Base-by-base conservation (phyloP, 2,888 invertebrate species). In the Tachina fera region DNA sequence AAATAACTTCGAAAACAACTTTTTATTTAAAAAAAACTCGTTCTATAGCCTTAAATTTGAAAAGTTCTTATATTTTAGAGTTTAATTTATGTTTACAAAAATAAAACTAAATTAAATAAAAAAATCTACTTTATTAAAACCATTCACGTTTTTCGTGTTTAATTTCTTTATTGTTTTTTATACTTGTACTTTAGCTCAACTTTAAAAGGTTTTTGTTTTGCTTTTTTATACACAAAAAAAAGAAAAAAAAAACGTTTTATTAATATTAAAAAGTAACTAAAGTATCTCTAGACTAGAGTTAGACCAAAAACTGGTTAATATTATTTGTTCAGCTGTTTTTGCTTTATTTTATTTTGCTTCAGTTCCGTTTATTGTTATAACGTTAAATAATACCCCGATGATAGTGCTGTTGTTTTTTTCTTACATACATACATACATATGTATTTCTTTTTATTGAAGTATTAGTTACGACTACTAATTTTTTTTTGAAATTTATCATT, bases 301-400 rank as follows among this genome's bases (percentile, higher is more conserved):
- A 45, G 51, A 71, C 53, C 39, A 45, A 60, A 81, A 84, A 84
- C 84, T 77, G 67, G 84, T 81, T 84, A 63, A 74, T 39, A 67
- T 60, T 74, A 22, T 65, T 63, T 63, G 11, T 45, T 14, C 43
- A 70, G 51, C 51, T 51, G 19, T 19, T 78, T 63, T 31, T 49
- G 53, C 56, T 76, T 47, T 43, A 13, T 68, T 3, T 41, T 56
- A 58, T 60, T 70, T 76, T 76, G 65, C 56, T 76, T 70, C 58
- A 81, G 85, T 85, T 85, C 85, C 85, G 85, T 80, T 84, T 79
- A 84, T 84, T 84, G 84, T 75, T 76, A 45, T 19, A 80, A 76
- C 51, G 67, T 85, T 85, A 78, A 82, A 85, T 81, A 85, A 84
- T 76, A 76, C 9, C 41, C 43, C 70, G 60, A 43, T 70, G 60